Conservation (phyloP, 2,797 vertebrate genomes). For the Chaunax sp. region DNA sequence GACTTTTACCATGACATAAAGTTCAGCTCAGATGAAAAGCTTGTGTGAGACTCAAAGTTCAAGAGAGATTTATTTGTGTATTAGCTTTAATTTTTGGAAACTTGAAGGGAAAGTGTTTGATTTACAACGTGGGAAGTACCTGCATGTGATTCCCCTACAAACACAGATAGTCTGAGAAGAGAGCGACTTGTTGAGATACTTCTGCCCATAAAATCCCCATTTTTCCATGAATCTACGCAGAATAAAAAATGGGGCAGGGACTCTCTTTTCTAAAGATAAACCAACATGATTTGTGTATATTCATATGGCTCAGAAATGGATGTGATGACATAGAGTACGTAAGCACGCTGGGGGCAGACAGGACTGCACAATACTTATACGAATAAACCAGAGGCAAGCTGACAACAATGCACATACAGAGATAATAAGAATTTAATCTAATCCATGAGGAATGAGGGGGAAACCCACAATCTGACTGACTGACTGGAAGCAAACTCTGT, state of each 20-base stretch:
- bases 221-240: conserved; percentile 29
- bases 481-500: conserved; percentile 41
- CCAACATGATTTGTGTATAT: background rate
- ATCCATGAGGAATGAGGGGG: conserved; percentile 57
- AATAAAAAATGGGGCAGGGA: background rate
- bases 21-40: conserved; percentile 50
- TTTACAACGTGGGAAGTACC: conserved; percentile 64
- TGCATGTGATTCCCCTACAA: conserved; percentile 51
- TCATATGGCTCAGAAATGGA: background rate
- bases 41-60: conserved; percentile 26
- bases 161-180: conserved; percentile 30
- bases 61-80: conserved; percentile 49
- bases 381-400: conserved; percentile 22
- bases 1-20: conserved; percentile 39
- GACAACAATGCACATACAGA: conserved; percentile 36
- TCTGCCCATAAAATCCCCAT: conserved; percentile 25
- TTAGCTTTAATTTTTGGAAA: conserved; percentile 45
- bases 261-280: conserved; percentile 5
- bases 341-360: background rate
- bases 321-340: background rate
- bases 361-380: conserved; percentile 4
- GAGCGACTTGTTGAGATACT: conserved; percentile 22
- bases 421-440: conserved; percentile 48
- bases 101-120: conserved; percentile 36
- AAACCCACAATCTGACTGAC: conserved; percentile 49